A percentile compares a stretch with the other conserved stretches of the same genome.
These are phyloP conservation scores for Festucalex cinctus DNA, from an alignment of 2,113 vertebrate genomes.

Conservation along the genomic window DNA sequence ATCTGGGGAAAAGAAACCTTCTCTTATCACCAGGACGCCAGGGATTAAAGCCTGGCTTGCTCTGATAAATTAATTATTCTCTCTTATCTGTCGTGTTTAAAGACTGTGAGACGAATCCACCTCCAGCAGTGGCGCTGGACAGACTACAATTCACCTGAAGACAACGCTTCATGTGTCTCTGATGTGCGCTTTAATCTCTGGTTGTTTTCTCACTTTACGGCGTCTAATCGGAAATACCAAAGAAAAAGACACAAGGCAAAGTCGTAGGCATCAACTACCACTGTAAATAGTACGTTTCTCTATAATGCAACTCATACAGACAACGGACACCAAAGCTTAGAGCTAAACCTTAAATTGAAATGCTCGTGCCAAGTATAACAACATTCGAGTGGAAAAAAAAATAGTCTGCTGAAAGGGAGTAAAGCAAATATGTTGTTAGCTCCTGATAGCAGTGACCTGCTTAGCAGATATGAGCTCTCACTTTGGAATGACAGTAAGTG, in stretches of 20 bases:
- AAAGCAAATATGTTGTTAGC: background rate
- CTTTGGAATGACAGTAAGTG: too few relatives aligned
- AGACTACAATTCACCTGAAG: constrained; percentile 5
- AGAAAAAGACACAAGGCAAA: background rate
- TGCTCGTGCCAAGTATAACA: background rate
- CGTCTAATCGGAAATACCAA: background rate
- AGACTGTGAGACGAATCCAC: constrained; percentile 61
- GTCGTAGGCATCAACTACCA: background rate
- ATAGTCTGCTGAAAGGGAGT: background rate
- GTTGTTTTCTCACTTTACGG: background rate
- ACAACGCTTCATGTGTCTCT: background rate
- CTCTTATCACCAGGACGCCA: constrained; percentile 72
- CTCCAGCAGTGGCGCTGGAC: constrained; percentile 52
- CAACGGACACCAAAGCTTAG: background rate
- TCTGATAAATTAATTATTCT: constrained; percentile 77
- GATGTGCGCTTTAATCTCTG: background rate
- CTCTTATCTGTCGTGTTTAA: constrained; percentile 75
- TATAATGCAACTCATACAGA: background rate
- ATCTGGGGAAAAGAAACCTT: constrained; percentile 69
- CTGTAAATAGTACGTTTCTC: background rate
- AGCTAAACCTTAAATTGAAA: background rate
- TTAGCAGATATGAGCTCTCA: too few relatives aligned
- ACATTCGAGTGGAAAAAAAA: background rate
- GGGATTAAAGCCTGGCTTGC: constrained; percentile 74
- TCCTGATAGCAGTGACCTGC: too few relatives aligned